Conservation (phyloP, 2,797 vertebrate species). For the Hephaestus fuliginosus region DNA sequence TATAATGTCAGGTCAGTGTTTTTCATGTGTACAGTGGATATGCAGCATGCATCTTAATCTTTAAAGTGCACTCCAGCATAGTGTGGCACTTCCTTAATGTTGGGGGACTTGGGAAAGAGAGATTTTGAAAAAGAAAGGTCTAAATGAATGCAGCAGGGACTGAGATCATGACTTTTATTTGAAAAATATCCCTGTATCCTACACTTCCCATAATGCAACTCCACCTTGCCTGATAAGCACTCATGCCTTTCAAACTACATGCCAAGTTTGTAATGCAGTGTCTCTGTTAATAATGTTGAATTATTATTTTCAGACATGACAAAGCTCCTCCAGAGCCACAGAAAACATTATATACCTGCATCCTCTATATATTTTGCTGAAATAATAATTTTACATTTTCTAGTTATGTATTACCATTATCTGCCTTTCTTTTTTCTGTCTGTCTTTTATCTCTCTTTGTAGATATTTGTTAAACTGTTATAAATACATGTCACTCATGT, state of each 20-base stretch:
- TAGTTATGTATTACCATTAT: background rate
- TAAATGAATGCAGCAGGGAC: background rate
- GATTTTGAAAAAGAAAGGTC: background rate
- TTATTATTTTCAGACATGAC: background rate
- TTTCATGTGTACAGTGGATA: slow-evolving; percentile 6
- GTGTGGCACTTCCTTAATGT: background rate
- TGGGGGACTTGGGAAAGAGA: background rate
- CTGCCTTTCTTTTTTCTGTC: background rate
- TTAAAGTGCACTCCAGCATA: background rate
- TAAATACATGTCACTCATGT: background rate
- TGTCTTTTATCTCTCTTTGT: background rate
- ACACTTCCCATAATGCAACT: background rate
- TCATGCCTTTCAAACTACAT: background rate
- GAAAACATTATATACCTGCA: background rate
- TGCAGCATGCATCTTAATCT: background rate
- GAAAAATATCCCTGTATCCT: background rate
- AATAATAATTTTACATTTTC: background rate
- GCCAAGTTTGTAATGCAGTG: background rate
- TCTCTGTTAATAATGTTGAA: background rate
- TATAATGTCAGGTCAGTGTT: slow-evolving; percentile 1
- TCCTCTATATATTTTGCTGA: background rate
- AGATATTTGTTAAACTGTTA: background rate
- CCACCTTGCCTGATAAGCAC: background rate
- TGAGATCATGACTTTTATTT: background rate
- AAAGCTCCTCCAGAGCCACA: background rate